A percentile compares a stretch with the other conserved stretches of the same genome.
Conservation (phyloP, 2,113 vertebrate species). For the Brachyhypopomus occidentalis region DNA sequence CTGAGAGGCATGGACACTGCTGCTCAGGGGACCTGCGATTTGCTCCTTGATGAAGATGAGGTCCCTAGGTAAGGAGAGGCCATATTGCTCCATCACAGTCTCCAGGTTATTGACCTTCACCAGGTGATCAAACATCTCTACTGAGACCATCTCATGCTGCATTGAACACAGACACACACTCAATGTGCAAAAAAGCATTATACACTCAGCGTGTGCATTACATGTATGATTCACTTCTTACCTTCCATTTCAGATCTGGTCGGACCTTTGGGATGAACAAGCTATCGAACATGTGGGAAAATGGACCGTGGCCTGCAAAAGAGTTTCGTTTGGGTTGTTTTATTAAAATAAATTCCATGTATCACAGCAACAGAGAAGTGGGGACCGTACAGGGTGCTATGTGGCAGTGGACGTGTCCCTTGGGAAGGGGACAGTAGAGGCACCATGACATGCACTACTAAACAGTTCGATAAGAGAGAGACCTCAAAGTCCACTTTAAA, state of each 20-base stretch:
- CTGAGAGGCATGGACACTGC: slow-evolving; percentile 26
- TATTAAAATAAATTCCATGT: too few relatives aligned
- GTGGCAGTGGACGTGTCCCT: too few relatives aligned
- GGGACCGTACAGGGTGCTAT: too few relatives aligned
- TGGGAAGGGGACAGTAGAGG: too few relatives aligned
- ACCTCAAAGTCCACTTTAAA: too few relatives aligned
- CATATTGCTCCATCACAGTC: slow-evolving; percentile 76
- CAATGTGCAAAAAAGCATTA: too few relatives aligned
- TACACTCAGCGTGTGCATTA: neutral
- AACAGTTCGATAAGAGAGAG: too few relatives aligned
- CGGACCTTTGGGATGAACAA: slow-evolving; percentile 86
- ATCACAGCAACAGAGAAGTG: too few relatives aligned
- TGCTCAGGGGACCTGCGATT: slow-evolving; percentile 78
- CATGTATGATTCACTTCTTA: slow-evolving; percentile 59
- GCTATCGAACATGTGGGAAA: slow-evolving; percentile 95
- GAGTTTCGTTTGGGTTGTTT: neutral
- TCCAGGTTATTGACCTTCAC: slow-evolving; percentile 77
- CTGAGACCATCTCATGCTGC: slow-evolving; percentile 87
- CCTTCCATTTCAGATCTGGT: slow-evolving; percentile 81
- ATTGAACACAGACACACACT: slow-evolving; percentile 10
- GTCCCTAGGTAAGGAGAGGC: slow-evolving; percentile 82
- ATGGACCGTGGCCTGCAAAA: slow-evolving; percentile 92
- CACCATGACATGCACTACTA: too few relatives aligned
- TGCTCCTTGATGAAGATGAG: slow-evolving; percentile 91
- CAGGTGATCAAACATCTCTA: slow-evolving; percentile 91